These are phyloP conservation scores for Ochotona princeps DNA, from an alignment of 2,113 vertebrate species.

Conservation along the genomic window DNA sequence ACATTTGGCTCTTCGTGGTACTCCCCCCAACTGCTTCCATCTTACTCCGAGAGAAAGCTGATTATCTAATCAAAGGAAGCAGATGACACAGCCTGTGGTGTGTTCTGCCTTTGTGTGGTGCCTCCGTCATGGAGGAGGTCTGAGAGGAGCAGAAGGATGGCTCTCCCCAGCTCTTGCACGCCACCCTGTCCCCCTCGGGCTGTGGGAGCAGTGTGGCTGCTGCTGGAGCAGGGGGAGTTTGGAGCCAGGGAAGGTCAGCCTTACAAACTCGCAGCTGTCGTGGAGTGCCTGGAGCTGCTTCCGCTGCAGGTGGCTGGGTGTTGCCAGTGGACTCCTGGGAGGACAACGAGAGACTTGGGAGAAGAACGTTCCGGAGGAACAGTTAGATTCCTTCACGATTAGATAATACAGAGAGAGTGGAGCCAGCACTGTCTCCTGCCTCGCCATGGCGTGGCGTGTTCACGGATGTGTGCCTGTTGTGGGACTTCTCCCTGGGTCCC, in stretches of 20 bases:
- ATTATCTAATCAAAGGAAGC: conserved; percentile 29
- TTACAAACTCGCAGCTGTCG: neutral
- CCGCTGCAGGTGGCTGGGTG: conserved; percentile 47
- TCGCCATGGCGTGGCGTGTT: rapidly evolving
- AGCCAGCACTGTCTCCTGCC: rapidly evolving
- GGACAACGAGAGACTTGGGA: neutral
- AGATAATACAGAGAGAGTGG: neutral
- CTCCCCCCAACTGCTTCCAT: neutral
- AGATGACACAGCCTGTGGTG: neutral
- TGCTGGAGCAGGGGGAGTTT: rapidly evolving
- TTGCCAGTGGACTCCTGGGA: neutral
- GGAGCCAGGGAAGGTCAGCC: neutral
- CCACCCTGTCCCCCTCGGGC: neutral
- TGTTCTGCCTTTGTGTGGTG: neutral
- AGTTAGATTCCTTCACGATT: conserved; percentile 36
- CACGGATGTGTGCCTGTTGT: neutral
- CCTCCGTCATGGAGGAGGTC: neutral
- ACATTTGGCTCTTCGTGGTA: neutral
- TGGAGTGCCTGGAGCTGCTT: neutral
- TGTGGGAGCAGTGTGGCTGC: rapidly evolving
- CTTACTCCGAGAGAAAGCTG: neutral
- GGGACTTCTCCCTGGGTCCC: neutral
- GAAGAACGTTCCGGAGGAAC: neutral
- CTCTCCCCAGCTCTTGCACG: too few relatives aligned
- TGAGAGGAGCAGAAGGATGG: neutral